Conservation (phyloP, 2,113 vertebrate genomes). For the Gnathonemus echidnorhynchus region DNA sequence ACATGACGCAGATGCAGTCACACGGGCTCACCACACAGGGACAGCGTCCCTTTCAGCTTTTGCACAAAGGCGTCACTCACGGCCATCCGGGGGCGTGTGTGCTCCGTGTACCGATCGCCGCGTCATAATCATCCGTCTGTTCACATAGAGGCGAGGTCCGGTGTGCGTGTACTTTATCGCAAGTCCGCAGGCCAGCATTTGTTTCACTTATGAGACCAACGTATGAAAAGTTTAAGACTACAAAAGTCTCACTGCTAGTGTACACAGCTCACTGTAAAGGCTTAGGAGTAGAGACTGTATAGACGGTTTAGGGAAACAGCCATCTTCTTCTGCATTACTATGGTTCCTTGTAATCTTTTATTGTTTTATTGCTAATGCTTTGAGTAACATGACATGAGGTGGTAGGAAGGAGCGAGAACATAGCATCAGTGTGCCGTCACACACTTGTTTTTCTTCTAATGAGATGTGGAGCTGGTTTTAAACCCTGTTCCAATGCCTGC, state of each 20-base stretch:
- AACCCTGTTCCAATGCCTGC: not conserved
- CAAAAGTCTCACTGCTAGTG: too few species aligned
- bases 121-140: not conserved
- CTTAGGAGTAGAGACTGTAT: not conserved
- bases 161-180: not conserved
- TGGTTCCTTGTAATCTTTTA: not conserved
- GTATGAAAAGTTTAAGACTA: not conserved
- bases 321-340: not conserved
- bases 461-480: not conserved
- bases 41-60: not conserved
- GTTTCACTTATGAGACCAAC: not conserved
- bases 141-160: not conserved
- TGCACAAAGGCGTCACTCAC: not conserved
- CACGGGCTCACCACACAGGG: not conserved
- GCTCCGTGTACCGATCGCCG: not conserved
- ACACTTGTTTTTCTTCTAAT: not conserved
- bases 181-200: not conserved
- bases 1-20: not conserved
- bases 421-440: not conserved
- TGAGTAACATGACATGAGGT: not conserved
- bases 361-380: not conserved
- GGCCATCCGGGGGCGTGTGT: not conserved
- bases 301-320: not conserved
- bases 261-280: not conserved
- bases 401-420: not conserved